These are phyloP conservation scores for Allobates femoralis DNA, from an alignment of 2,797 vertebrate genomes.

Conservation along the genomic window DNA sequence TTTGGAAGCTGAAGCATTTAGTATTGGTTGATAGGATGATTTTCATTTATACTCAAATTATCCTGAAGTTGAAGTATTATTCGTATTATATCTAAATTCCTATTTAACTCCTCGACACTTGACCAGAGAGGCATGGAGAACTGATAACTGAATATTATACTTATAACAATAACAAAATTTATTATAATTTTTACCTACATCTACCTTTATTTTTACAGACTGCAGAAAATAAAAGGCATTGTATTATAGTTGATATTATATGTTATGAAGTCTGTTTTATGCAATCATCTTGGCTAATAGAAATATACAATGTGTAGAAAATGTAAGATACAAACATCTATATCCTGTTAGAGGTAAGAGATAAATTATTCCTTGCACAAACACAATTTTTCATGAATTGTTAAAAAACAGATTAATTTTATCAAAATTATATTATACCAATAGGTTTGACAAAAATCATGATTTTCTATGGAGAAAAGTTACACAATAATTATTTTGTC, in stretches of 20 bases:
- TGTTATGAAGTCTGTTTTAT: not conserved
- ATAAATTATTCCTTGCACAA: not conserved
- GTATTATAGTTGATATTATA: not conserved
- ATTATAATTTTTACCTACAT: not conserved
- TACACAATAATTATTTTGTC: not conserved
- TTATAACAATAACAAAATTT: too few relatives aligned
- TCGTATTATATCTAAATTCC: too few relatives aligned
- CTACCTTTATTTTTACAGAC: not conserved
- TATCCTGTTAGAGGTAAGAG: not conserved
- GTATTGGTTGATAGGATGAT: not conserved
- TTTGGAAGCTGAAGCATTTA: conserved; percentile 34
- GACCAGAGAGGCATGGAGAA: not conserved
- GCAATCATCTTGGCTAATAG: not conserved
- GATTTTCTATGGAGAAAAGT: not conserved
- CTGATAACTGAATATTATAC: not conserved
- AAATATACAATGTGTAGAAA: not conserved
- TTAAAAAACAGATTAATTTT: not conserved
- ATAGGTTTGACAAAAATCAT: not conserved
- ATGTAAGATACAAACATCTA: not conserved
- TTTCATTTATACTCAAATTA: conserved; percentile 3
- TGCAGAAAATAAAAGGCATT: not conserved
- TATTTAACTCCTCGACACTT: not conserved
- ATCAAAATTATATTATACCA: not conserved
- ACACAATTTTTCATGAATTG: not conserved
- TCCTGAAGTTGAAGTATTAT: too few relatives aligned